These are phyloP conservation scores for Trididemnum miniatum DNA, from an alignment of 23 tunicate species.

Conservation along the genomic window DNA sequence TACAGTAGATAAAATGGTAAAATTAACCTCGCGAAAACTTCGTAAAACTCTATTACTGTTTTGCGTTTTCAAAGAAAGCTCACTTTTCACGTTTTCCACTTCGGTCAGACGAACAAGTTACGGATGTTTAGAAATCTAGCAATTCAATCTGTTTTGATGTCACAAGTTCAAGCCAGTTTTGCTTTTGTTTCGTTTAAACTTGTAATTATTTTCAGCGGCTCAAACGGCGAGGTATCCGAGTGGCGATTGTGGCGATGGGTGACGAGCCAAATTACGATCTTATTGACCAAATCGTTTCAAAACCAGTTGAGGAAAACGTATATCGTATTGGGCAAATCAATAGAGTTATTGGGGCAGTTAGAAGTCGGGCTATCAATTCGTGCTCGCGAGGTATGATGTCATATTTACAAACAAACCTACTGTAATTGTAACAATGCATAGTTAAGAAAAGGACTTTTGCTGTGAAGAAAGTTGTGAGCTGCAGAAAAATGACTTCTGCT, in stretches of 20 bases:
- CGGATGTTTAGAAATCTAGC: too few relatives aligned
- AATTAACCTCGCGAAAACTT: too few relatives aligned
- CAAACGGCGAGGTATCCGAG: background rate
- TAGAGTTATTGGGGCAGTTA: background rate
- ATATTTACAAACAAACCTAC: too few relatives aligned
- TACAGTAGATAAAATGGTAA: too few relatives aligned
- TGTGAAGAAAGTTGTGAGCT: too few relatives aligned
- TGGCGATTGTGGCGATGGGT: slow-evolving; percentile 10
- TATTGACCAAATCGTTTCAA: background rate
- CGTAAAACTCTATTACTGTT: too few relatives aligned
- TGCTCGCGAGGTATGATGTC: slow-evolving; percentile 20
- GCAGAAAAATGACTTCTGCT: too few relatives aligned
- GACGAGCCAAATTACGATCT: background rate
- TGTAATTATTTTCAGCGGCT: slow-evolving; percentile 14
- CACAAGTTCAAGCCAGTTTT: background rate
- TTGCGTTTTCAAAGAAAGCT: too few relatives aligned
- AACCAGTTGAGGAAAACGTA: background rate
- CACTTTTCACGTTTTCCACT: too few relatives aligned
- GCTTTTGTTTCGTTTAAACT: background rate
- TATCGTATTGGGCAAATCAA: background rate
- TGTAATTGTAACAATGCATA: too few relatives aligned
- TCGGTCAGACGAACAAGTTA: too few relatives aligned
- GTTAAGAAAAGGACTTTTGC: too few relatives aligned
- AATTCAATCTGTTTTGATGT: background rate
- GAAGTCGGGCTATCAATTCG: background rate